These are phyloP conservation scores for Vollenhovia emeryi DNA, from an alignment of 1,140 invertebrate genomes.

Conservation along the genomic window DNA sequence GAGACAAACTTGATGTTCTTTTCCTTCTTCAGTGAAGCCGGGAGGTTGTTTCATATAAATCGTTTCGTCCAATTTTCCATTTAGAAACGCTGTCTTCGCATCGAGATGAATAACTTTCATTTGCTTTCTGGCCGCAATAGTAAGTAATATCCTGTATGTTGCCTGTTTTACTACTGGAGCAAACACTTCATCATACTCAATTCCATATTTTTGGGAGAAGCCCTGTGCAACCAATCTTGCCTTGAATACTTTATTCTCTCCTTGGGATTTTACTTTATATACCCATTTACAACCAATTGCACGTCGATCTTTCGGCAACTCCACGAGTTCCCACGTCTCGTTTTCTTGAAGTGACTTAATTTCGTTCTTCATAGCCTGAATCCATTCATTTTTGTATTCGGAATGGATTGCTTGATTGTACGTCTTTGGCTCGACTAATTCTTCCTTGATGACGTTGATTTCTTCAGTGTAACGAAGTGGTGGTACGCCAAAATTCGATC, in stretches of 20 bases:
- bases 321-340: neutral
- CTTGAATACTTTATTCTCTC: neutral
- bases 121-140: too few relatives aligned
- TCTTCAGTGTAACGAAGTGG: conserved; percentile 2
- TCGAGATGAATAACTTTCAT: too few relatives aligned
- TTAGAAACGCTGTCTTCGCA: too few relatives aligned
- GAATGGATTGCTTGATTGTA: neutral
- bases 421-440: conserved; percentile 6
- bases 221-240: too few relatives aligned
- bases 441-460: neutral
- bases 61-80: too few relatives aligned
- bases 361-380: neutral
- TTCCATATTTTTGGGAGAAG: too few relatives aligned
- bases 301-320: neutral
- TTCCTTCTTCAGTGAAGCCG: too few relatives aligned
- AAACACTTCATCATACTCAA: too few relatives aligned
- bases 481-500: conserved; percentile 7
- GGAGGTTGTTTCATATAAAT: too few relatives aligned
- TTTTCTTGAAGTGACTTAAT: neutral
- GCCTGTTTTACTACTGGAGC: too few relatives aligned
- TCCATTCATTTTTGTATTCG: neutral
- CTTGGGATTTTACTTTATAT: conserved; percentile 4
- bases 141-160: too few relatives aligned
- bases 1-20: too few relatives aligned
- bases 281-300: conserved; percentile 17